Evolutionary conservation across 2,797 vertebrate genomes (phyloP).

Genomic region (Tangara arthus): DNA sequence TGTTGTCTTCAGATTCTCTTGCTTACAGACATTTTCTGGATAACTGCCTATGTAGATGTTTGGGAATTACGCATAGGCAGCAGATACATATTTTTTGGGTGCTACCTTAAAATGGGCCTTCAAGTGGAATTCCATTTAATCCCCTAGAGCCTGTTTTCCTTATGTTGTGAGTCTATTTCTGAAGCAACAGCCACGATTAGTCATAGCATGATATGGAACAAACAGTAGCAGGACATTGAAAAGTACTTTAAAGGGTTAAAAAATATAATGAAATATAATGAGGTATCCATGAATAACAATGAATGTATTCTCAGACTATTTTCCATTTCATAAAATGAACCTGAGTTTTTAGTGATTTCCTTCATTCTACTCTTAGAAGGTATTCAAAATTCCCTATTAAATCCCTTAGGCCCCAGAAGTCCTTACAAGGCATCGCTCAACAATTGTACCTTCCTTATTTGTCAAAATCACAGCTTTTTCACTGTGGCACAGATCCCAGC

Average conservation of each 20-base stretch:
- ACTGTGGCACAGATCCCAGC: not conserved
- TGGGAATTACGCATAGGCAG: not conserved
- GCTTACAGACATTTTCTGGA: not conserved
- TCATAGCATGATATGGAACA: not conserved
- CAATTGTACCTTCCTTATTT: not conserved
- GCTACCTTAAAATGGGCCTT: not conserved
- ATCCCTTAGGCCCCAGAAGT: not conserved
- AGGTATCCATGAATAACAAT: not conserved
- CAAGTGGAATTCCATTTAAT: not conserved
- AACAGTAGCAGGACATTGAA: not conserved
- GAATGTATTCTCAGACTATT: not conserved
- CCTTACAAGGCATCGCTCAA: not conserved
- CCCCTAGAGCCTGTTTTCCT: not conserved
- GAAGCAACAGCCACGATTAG: not conserved
- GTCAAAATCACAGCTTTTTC: not conserved
- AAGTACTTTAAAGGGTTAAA: not conserved
- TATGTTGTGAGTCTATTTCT: not conserved
- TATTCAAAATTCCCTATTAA: not conserved
- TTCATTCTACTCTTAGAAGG: not conserved
- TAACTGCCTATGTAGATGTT: not conserved
- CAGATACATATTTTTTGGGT: not conserved
- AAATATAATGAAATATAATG: not conserved
- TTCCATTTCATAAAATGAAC: not conserved
- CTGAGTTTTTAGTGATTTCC: not conserved
- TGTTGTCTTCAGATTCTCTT: not conserved